A percentile compares a stretch with the other conserved stretches of the same genome.
Evolutionary conservation across 2,888 invertebrate species (phyloP).

Genomic region (Petrophora chlorosata): DNA sequence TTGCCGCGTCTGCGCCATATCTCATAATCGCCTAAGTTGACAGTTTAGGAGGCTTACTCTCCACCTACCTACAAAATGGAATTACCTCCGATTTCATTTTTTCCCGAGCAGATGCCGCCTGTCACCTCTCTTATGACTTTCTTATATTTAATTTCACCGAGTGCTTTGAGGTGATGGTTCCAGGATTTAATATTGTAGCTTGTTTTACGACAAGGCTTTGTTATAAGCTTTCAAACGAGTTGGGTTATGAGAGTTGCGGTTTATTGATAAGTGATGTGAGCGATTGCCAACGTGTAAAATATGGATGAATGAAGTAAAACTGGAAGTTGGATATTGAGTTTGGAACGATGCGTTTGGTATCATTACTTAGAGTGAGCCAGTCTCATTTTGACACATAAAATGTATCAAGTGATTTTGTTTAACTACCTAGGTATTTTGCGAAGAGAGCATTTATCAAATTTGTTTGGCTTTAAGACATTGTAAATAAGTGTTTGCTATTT

Average conservation of each 20-base stretch:
- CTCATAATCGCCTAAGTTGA: constrained; percentile 60
- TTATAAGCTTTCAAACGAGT: constrained; percentile 10
- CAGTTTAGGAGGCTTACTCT: constrained; percentile 65
- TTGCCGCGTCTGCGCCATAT: constrained; percentile 47
- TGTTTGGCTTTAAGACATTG: too few species aligned
- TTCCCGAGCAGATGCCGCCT: constrained; percentile 49
- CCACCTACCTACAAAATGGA: constrained; percentile 45
- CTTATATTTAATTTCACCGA: constrained; percentile 50
- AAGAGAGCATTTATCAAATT: too few species aligned
- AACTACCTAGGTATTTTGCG: too few species aligned
- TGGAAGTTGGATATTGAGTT: background rate
- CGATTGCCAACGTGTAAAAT: background rate
- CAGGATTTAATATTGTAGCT: constrained; percentile 41
- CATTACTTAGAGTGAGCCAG: too few species aligned
- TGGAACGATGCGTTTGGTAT: too few species aligned
- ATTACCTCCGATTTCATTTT: constrained; percentile 61
- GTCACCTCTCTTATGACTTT: constrained; percentile 49
- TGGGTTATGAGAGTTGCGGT: constrained; percentile 18
- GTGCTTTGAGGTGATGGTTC: constrained; percentile 49
- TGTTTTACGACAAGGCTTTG: constrained; percentile 32
- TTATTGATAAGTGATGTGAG: constrained; percentile 13
- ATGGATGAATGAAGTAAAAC: background rate
- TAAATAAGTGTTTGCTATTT: too few species aligned
- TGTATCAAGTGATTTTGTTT: too few species aligned
- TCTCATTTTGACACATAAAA: too few species aligned